Evolutionary conservation across 2,888 invertebrate species (phyloP), one percentile per base, ranked within the genome.

Genomic region (Catotricha subobsoleta): DNA sequence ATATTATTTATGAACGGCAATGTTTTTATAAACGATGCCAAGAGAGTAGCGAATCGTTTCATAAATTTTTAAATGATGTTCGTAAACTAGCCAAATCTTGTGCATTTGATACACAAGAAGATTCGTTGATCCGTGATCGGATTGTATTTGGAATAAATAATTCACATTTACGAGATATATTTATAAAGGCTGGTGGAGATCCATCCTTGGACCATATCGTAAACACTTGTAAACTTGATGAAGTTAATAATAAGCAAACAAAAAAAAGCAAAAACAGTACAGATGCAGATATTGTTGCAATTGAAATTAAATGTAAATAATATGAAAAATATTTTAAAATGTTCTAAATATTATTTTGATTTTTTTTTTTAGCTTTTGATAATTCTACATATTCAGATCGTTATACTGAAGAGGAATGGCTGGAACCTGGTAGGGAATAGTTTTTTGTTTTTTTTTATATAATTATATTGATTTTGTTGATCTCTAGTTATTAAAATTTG

Each of bases 41-140:
- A 40, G 9, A 28, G 18, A 16, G 6, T 3, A 33, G 28, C 10
- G 45, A 46, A 41, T 25, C 15, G 4, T 42, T 44, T 40, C 46
- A 47, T 19, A 25, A 31, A 13, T 44, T 45, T 30, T 25, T 44
- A 13, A 40, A 18, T 10, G 39, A 45, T 9, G 18, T 40, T 25
- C 25, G 18, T 10, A 29, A 28, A 28, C 37, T 51, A 25, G 46
- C 45, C 8, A 47, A 49, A 44, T 36, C 35, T 13, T 52, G 49
- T 43, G 45, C 48, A 29, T 52, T 46, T 36, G 46, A 43, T 16
- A 41, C 34, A 4, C 20, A 50, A 20, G 45, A 46, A 31, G 48
- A 51, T n/a, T 49, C 50, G 42, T 37, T 53, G 25, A 46, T 53
- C 18, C 36, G 51, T 28, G 53, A 53, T 40, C 40, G 46, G 40